Base-by-base conservation (phyloP, 2,113 vertebrate species). In the Mus pahari region DNA sequence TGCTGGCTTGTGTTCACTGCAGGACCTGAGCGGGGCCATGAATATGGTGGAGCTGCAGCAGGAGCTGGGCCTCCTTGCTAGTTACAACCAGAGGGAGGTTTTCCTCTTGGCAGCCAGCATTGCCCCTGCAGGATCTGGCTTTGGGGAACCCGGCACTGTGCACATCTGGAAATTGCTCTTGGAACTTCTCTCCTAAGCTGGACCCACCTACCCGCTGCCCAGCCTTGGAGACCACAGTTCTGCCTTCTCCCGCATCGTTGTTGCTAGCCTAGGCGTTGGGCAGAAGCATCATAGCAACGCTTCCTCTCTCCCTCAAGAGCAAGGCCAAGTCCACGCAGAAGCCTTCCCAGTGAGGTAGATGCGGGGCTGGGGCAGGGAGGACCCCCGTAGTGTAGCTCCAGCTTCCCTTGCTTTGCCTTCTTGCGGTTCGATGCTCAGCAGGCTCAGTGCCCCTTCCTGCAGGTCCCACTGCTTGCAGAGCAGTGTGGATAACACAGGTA, bases 41-140 rank as follows among this genome's bases (percentile, higher is more conserved):
- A 98, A 98, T 3, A 5, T 98, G 11, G 96, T 98, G 0, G 99
- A 99, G 97, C 98, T 99, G 81, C 98, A 93, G 20, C 98, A 98
- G 10, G 99, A 99, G 58, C 98, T 99, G 97, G 99, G 98, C 42
- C 98, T 99, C 94, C 98, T 98, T 81, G 93, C 92, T 0, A 5
- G 99, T 74, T 60, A 94, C 0, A 91, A 87, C 39, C 98, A 99
- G 62, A 98, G 99, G 87, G 98, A 99, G 89, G 83, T 99, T 91
- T 99, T 99, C 97, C 96, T 99, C 58, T 83, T 99, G 95, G 99
- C 98, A 0, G 98, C 99, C 73, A 99, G 99, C 94, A 97, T 99
- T 1, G 98, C 98, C 39, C 98, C 98, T 4, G 98, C 98, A 1
- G 98, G 97, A 5, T 95, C 97, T 58, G 97, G 91, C 66, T 97